Base-by-base conservation (phyloP, 2,888 invertebrate species). In the Aphodius granarius region DNA sequence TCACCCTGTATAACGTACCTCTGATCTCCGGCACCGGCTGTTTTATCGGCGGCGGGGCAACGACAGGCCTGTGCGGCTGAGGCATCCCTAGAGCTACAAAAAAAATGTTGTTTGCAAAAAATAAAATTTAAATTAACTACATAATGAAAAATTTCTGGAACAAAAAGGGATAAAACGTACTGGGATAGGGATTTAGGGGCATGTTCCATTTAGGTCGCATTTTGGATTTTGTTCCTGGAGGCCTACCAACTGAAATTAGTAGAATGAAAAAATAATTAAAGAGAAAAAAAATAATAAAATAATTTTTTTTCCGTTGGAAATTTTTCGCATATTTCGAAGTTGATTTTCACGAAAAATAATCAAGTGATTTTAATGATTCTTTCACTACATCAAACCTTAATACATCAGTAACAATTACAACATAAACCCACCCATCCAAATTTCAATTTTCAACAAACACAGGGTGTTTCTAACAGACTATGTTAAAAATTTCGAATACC, bases 221-320 rank as follows among this genome's bases (percentile, higher is more conserved):
- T 78, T 85, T 86, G 43, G 81, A 80, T 78, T 85, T 86, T 3
- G 86, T 83, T 16, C 87, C 86, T 17, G 86, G 88, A 13, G 90
- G 90, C 74, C 90, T 86, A 75, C 90, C 90, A 81, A 90, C 90
- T 90, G 82, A 77, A 82, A 81, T 81, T n/a, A 22, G 9, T 43
- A 71, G 21, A 6, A 63, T 63, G 5, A 63, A 74, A 62, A 22
- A 62, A 66, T 15, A 73, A 63, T 17, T 16, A 64, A 73, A n/a
- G 63, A 72, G 21, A 17, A 16, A 22, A 65, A 73, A 21, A 17
- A 68, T 3, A 19, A 13, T 13, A 21, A 70, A 19, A 5, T 70
- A 20, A n/a, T n/a, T n/a, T n/a, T n/a, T n/a, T n/a, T n/a, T n/a
- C n/a, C n/a, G n/a, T n/a, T n/a, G n/a, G n/a, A n/a, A n/a, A n/a